Base-by-base conservation (phyloP, 2,113 vertebrate genomes). In the Narcine bancroftii region DNA sequence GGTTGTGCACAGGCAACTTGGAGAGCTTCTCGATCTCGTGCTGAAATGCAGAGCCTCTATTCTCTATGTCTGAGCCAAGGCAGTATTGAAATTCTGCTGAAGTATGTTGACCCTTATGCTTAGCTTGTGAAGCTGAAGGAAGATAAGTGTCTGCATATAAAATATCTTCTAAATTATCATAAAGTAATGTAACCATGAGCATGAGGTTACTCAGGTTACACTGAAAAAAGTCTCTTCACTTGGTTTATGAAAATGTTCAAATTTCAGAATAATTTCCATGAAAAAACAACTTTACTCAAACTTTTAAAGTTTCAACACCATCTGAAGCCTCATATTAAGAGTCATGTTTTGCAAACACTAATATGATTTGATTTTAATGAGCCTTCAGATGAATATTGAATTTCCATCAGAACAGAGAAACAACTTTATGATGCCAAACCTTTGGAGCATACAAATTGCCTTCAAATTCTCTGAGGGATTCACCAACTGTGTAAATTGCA, bases 371-470 rank as follows among this genome's bases (percentile, higher is more conserved):
- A 91, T 69, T 33, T 69, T 69, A 91, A 47, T 91, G 65, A 66
- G 50, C 83, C 83, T 56, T 7, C 7, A 36, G 63, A 36, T 87
- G 53, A 87, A 36, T 69, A 69, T 65, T 47, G 89, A 91, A 91
- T 91, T 91, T 91, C 89, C 89, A 91, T 47, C 69, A 29, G 42
- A 69, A 65, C 13, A 69, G 1, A 65, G 89, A 91, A 91, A 91
- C 89, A 91, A 69, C 65, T 63, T 56, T 36, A 60, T 21, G 81
- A 87, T 5, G 65, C 65, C 65, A 91, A 71, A 91, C 89, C 53
- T 69, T 91, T 69, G 65, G 89, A 91, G 45, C 39, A 71, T 91
- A 91, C 63, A 91, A 91, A 69, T 91, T 91, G 65, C 65, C 47
- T 60, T 91, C 89, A 69, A 69, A 42, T 91, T 91, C 89, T 91